Evolutionary conservation across 2,797 vertebrate species (phyloP).

Genomic region (Gymnopithys bicolor): DNA sequence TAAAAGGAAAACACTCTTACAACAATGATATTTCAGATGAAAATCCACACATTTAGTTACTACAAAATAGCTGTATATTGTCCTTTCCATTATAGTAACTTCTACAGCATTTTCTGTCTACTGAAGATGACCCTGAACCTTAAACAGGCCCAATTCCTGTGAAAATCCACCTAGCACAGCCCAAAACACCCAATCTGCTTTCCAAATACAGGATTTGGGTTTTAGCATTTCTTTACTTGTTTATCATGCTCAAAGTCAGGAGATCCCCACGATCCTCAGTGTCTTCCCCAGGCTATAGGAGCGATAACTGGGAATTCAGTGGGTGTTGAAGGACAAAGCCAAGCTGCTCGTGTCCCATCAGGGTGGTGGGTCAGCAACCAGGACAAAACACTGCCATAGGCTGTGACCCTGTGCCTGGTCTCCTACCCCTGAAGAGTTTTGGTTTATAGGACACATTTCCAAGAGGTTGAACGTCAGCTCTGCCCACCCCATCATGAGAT

Average conservation of each 20-base stretch:
- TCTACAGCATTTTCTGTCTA: accelerated
- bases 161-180: background rate
- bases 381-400: background rate
- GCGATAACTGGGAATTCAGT: background rate
- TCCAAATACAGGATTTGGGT: background rate
- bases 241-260: background rate
- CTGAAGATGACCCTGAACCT: background rate
- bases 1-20: background rate
- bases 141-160: background rate
- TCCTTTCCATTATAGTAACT: background rate
- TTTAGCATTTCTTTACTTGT: background rate
- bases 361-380: too few species aligned
- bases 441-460: background rate
- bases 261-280: background rate
- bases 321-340: background rate
- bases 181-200: background rate
- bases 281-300: background rate
- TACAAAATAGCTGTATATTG: accelerated
- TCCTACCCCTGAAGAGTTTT: accelerated
- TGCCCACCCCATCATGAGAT: accelerated
- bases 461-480: background rate
- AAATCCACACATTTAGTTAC: background rate
- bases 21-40: background rate
- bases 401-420: accelerated
- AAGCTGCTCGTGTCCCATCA: background rate